These are phyloP conservation scores for Conopomorpha cramerella DNA, from an alignment of 1,140 invertebrate genomes.

Conservation along the genomic window DNA sequence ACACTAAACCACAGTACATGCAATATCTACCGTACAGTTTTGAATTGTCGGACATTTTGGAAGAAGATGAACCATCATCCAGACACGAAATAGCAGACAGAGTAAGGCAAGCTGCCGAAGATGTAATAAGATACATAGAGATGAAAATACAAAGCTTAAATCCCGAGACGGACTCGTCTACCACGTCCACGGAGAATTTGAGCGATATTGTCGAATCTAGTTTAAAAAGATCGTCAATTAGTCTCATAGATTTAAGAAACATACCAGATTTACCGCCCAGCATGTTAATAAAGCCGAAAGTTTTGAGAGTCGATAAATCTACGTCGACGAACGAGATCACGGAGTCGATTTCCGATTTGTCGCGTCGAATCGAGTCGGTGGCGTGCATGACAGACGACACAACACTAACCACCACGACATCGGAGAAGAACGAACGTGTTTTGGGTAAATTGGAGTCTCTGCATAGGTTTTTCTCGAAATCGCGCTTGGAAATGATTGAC, in stretches of 20 bases:
- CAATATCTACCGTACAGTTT: constrained; percentile 35
- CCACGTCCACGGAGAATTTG: constrained; percentile 12
- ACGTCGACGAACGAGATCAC: constrained; percentile 47
- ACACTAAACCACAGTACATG: constrained; percentile 37
- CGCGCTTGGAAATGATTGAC: constrained; percentile 44
- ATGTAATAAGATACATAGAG: constrained; percentile 35
- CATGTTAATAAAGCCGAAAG: constrained; percentile 39
- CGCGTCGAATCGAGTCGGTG: constrained; percentile 30
- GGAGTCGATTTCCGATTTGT: constrained; percentile 31
- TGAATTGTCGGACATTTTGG: constrained; percentile 44
- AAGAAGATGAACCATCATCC: constrained; percentile 48
- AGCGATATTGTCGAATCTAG: constrained; percentile 32
- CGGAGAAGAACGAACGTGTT: constrained; percentile 32
- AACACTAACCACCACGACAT: constrained; percentile 17
- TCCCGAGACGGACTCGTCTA: constrained; percentile 6
- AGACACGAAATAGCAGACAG: constrained; percentile 25
- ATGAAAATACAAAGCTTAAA: constrained; percentile 25
- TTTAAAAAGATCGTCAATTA: constrained; percentile 30
- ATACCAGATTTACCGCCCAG: constrained; percentile 47
- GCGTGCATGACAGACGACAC: constrained; percentile 42
- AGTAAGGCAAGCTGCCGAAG: constrained; percentile 25
- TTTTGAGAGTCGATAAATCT: constrained; percentile 33
- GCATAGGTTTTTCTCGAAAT: constrained; percentile 42
- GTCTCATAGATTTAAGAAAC: constrained; percentile 40
- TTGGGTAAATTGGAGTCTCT: constrained; percentile 44